Conservation (phyloP, 2,888 invertebrate genomes). For the Leptopilina syphax region DNA sequence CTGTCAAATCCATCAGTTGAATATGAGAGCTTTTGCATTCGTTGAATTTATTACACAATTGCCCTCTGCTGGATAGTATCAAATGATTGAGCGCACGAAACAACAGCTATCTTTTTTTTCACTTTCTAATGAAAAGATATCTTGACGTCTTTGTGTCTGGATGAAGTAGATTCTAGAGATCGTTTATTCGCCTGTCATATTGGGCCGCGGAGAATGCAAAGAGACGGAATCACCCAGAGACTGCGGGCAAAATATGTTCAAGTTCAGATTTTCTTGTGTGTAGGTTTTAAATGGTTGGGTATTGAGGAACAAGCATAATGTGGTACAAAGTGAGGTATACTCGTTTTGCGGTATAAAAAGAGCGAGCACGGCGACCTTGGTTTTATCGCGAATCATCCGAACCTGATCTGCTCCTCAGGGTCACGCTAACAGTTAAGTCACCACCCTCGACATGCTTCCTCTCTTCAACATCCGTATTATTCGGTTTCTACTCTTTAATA, state of each 20-base stretch:
- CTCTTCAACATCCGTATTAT: not conserved
- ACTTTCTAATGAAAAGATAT: conserved; percentile 39
- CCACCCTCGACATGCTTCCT: conserved; percentile 2
- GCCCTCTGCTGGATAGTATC: conserved; percentile 31
- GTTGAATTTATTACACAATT: conserved; percentile 32
- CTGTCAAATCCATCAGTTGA: conserved; percentile 36
- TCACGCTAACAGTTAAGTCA: conserved; percentile 33
- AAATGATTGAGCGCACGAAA: conserved; percentile 27
- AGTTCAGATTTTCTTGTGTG: not conserved
- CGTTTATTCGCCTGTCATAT: conserved; percentile 32
- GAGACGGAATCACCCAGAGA: not conserved
- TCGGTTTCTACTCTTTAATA: not conserved
- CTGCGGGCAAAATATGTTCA: not conserved
- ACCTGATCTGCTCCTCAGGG: conserved; percentile 26
- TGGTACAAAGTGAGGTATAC: conserved; percentile 8
- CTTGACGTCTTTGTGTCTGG: conserved; percentile 19
- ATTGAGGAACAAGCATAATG: not conserved
- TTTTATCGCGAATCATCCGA: conserved; percentile 31
- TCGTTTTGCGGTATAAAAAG: conserved; percentile 32
- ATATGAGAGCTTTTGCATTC: conserved; percentile 38
- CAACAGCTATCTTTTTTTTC: conserved; percentile 13
- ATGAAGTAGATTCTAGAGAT: not conserved
- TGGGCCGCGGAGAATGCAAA: not conserved
- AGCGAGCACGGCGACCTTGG: conserved; percentile 11
- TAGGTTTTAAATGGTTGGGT: not conserved